phyloP scores from a whole-genome alignment of 2,797 vertebrate genomes.

The Pagetopsis macropterus region DNA sequence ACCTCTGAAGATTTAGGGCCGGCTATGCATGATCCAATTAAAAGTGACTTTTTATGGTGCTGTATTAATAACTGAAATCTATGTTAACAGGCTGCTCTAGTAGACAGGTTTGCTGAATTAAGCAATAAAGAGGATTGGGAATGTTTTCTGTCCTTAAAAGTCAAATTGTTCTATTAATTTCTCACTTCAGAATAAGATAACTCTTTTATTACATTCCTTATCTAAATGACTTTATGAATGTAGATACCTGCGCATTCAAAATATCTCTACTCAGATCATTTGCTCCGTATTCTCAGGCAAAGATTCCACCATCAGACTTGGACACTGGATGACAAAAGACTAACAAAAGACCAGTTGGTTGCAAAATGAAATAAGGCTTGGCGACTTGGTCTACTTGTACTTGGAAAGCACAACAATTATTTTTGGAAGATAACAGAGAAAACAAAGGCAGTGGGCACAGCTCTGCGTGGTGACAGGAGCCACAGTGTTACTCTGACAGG shows the following conservation, averaged over 20 bases:
- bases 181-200: constrained; percentile 27
- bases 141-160: constrained; percentile 27
- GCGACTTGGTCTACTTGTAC: constrained; percentile 12
- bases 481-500: constrained; percentile 12
- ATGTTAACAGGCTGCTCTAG: constrained; percentile 28
- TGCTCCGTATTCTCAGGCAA: constrained; percentile 31
- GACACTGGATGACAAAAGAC: constrained; percentile 3
- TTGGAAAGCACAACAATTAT: constrained; percentile 24
- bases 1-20: constrained; percentile 23
- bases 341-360: constrained; percentile 15
- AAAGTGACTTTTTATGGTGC: constrained; percentile 21
- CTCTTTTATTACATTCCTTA: constrained; percentile 35
- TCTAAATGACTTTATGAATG: constrained; percentile 16
- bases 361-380: constrained; percentile 8
- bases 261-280: constrained; percentile 20
- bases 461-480: constrained; percentile 25
- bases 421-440: constrained; percentile 39
- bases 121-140: constrained; percentile 23
- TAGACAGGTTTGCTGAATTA: constrained; percentile 27
- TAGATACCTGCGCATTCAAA: constrained; percentile 18
- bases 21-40: constrained; percentile 42
- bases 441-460: constrained; percentile 25
- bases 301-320: constrained; percentile 14
- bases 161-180: constrained; percentile 24
- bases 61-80: constrained; percentile 53